Base-by-base conservation (phyloP, 2,113 vertebrate genomes). In the Oncorhynchus mykiss region DNA sequence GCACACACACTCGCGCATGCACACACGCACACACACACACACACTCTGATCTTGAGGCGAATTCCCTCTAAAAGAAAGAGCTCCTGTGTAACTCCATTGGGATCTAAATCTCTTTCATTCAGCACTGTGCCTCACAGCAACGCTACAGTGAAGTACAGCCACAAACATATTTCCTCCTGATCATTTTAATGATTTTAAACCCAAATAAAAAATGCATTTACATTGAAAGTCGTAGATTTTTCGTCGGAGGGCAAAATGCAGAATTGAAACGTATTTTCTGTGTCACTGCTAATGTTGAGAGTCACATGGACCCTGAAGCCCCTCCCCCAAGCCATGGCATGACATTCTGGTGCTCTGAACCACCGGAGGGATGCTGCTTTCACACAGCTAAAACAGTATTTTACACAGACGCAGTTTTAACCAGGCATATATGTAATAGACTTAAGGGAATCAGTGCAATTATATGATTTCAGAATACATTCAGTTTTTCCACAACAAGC, bases 251-350 rank as follows among this genome's bases (percentile, higher is more conserved):
- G 74, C 54, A 64, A 83, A 85, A 87, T 82, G 31, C 31, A 75
- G 79, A 72, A 85, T 79, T 81, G 81, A 89, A 88, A 81, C 83
- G 78, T 83, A 78, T 85, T 87, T 90, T 91, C 86, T 91, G 87
- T 90, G 88, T 88, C 89, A 86, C 85, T 83, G 87, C 86, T 88
- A 80, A 89, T 89, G 87, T 84, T 54, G 72, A 81, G 85, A 82
- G 86, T 87, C 82, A 76, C 83, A 14, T 31, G 78, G 29, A 39
- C 86, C 86, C 85, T 9, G 69, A 87, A 84, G 88, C 54, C 66
- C 78, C 57, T 3, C 13, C 49, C 72, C 70, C 39, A 39, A 79
- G 54, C 69, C 62, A 24, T 48, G 66, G 64, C 27, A 73, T 80
- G 80, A 74, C 78, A 84, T 84, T 71, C 73, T 77, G 57, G 60